These are phyloP conservation scores for Salvelinus fontinalis DNA, from an alignment of 2,113 vertebrate species.

Conservation along the genomic window DNA sequence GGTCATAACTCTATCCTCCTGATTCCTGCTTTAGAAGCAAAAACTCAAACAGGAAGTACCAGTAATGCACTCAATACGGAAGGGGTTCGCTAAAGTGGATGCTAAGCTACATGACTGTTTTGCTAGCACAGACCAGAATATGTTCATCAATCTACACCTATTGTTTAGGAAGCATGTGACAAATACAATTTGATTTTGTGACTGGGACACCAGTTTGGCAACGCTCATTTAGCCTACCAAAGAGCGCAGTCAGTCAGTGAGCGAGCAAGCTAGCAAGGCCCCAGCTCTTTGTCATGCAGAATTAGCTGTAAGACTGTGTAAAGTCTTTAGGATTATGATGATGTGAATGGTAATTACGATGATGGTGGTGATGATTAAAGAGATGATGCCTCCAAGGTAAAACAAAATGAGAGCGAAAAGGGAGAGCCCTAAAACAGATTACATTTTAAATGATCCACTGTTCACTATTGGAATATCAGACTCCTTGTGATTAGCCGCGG, in stretches of 20 bases:
- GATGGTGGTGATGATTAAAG: constrained; percentile 66
- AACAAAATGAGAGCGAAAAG: constrained; percentile 52
- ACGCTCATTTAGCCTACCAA: constrained; percentile 39
- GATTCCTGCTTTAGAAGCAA: too few relatives aligned
- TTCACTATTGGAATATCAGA: constrained; percentile 24
- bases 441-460: constrained; percentile 47
- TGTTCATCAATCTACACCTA: too few relatives aligned
- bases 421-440: constrained; percentile 43
- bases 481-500: constrained; percentile 22
- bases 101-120: too few relatives aligned
- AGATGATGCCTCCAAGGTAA: constrained; percentile 60
- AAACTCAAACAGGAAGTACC: too few relatives aligned
- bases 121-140: too few relatives aligned
- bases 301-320: constrained; percentile 63
- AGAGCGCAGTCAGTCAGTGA: constrained; percentile 39
- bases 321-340: constrained; percentile 69
- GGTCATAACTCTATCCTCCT: too few relatives aligned
- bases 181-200: constrained; percentile 10
- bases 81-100: too few relatives aligned
- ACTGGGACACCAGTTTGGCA: constrained; percentile 31
- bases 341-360: constrained; percentile 64
- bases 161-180: too few relatives aligned
- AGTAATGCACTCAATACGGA: too few relatives aligned
- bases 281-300: constrained; percentile 58
- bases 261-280: constrained; percentile 6